phyloP scores from a whole-genome alignment of 1,140 invertebrate genomes.

The Pogonomyrmex barbatus region DNA sequence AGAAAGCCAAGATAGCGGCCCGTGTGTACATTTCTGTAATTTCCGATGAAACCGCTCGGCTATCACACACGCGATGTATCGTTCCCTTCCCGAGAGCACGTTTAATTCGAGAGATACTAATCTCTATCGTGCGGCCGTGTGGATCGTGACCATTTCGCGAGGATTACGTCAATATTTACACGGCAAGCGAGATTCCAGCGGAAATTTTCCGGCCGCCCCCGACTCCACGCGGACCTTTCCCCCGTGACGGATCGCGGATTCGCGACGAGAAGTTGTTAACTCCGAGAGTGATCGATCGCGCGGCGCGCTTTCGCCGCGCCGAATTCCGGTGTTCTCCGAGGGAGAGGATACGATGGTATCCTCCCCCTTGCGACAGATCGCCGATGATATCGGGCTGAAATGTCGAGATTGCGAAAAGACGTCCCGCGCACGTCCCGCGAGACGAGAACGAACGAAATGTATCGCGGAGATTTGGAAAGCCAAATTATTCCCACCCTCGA shows the following conservation, averaged over 20 bases:
- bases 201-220: conserved; percentile 44
- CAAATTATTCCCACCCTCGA: background rate
- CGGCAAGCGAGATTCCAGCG: conserved; percentile 36
- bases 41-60: background rate
- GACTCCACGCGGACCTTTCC: conserved; percentile 15
- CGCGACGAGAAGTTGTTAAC: conserved; percentile 54
- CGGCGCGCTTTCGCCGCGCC: background rate
- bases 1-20: background rate
- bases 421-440: background rate
- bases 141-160: conserved; percentile 53
- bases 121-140: conserved; percentile 28
- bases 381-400: conserved; percentile 47
- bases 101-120: conserved; percentile 61
- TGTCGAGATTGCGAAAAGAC: background rate
- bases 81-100: background rate
- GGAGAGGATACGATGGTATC: background rate
- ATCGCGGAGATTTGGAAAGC: background rate
- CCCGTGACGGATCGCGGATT: conserved; percentile 42
- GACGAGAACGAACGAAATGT: background rate
- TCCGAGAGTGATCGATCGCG: conserved; percentile 46
- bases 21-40: background rate
- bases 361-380: conserved; percentile 36
- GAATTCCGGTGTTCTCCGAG: background rate
- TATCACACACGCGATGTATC: conserved; percentile 29
- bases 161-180: conserved; percentile 63